Evolutionary conservation across 2,888 invertebrate genomes (phyloP).

Genomic region (Ophonus ardosiacus): DNA sequence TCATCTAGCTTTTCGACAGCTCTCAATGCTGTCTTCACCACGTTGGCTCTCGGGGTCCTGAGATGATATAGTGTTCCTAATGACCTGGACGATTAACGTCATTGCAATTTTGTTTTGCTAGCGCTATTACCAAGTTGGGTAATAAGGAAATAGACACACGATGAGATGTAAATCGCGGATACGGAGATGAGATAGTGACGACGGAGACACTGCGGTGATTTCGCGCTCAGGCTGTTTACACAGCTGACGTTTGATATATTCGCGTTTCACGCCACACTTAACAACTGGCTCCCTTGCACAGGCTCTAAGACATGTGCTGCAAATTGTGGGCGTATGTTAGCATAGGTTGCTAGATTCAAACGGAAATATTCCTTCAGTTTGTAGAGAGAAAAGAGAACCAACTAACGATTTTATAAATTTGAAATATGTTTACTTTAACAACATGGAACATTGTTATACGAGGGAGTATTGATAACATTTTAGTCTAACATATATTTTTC

Average conservation of each 20-base stretch:
- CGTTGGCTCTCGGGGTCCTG: not conserved
- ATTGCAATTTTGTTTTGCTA: conserved; percentile 63
- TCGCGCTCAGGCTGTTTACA: conserved; percentile 52
- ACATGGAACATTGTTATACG: too few relatives aligned
- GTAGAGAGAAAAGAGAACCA: too few relatives aligned
- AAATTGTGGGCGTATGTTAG: not conserved
- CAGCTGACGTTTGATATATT: conserved; percentile 60
- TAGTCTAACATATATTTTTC: too few relatives aligned
- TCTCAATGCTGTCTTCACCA: conserved; percentile 15
- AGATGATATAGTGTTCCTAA: conserved; percentile 56
- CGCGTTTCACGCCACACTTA: conserved; percentile 50
- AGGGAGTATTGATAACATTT: too few relatives aligned
- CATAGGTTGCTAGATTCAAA: not conserved
- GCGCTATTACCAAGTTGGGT: conserved; percentile 53
- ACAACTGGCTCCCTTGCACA: not conserved
- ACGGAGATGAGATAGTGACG: conserved; percentile 27
- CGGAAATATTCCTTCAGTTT: not conserved
- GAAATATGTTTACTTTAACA: too few relatives aligned
- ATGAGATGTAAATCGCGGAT: conserved; percentile 52
- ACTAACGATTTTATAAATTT: too few relatives aligned
- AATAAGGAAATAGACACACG: conserved; percentile 56
- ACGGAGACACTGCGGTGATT: conserved; percentile 33
- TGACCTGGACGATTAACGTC: conserved; percentile 62
- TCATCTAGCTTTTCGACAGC: conserved; percentile 15
- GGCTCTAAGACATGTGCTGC: not conserved